These are phyloP conservation scores for Lobophora halterata DNA, from an alignment of 2,888 invertebrate genomes.

Conservation along the genomic window DNA sequence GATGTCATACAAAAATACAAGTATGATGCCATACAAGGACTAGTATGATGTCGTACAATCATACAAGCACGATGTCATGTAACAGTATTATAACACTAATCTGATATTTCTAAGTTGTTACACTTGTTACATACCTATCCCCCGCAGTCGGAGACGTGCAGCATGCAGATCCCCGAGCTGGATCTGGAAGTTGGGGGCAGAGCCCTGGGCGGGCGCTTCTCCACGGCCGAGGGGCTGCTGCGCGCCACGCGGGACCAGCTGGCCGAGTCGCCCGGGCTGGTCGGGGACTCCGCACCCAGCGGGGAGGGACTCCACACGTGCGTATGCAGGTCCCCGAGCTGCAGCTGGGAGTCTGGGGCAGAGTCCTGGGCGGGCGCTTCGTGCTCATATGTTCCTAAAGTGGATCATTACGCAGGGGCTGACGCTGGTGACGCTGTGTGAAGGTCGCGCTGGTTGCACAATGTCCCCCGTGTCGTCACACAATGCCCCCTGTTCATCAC, in stretches of 20 bases:
- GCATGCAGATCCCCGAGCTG: conserved; percentile 86
- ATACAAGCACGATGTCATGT: too few relatives aligned
- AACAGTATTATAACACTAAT: neutral
- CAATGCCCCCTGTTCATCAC: neutral
- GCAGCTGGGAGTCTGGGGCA: neutral
- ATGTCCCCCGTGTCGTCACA: too few relatives aligned
- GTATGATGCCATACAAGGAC: too few relatives aligned
- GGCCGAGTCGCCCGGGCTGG: conserved; percentile 82
- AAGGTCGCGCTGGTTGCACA: too few relatives aligned
- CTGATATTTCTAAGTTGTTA: neutral
- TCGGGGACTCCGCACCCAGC: conserved; percentile 82
- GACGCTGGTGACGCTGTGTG: too few relatives aligned
- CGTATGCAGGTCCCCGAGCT: conserved; percentile 6
- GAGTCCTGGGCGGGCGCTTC: neutral
- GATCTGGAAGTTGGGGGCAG: conserved; percentile 92
- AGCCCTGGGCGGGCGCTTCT: conserved; percentile 95
- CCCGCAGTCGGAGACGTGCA: conserved; percentile 68
- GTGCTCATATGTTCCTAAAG: neutral
- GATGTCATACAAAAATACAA: too few relatives aligned
- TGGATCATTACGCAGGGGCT: too few relatives aligned
- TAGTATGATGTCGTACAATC: too few relatives aligned
- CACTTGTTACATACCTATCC: too few relatives aligned
- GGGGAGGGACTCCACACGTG: conserved; percentile 71
- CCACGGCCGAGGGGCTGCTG: conserved; percentile 93
- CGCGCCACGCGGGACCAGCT: conserved; percentile 88